These are phyloP conservation scores for Mactromeris polynyma DNA, from an alignment of 2,888 invertebrate species.

Conservation along the genomic window DNA sequence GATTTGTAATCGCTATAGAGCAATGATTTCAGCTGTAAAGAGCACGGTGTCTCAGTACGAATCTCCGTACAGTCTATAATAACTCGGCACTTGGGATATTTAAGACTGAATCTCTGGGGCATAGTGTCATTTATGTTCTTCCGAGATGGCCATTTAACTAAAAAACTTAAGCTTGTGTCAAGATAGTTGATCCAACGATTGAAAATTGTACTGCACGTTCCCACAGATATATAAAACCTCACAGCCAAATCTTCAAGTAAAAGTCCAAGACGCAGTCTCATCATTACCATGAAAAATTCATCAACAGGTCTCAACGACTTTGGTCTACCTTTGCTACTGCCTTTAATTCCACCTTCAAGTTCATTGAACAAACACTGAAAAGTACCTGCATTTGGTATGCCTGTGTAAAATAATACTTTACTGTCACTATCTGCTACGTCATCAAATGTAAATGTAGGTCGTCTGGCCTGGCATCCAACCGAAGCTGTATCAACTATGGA, in stretches of 20 bases:
- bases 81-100: constrained; percentile 47
- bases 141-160: constrained; percentile 51
- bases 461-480: no score
- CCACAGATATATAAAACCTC: constrained; percentile 42
- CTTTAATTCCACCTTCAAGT: no score
- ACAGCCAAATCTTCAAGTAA: constrained; percentile 50
- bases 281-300: constrained; percentile 58
- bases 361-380: no score
- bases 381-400: no score
- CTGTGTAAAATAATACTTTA: no score
- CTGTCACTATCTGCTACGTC: no score
- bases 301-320: constrained; percentile 45
- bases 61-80: no score
- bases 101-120: constrained; percentile 42
- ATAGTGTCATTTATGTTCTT: constrained; percentile 25
- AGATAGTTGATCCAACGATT: constrained; percentile 60
- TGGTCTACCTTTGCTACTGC: constrained; percentile 18
- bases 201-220: constrained; percentile 45
- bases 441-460: no score
- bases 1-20: constrained; percentile 65
- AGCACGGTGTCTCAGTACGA: constrained; percentile 56
- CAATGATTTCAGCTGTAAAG: constrained; percentile 51
- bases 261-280: constrained; percentile 44
- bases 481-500: no score
- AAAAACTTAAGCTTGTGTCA: constrained; percentile 27